Conservation (phyloP, 1,140 invertebrate genomes). For the Papilio polyxenes region DNA sequence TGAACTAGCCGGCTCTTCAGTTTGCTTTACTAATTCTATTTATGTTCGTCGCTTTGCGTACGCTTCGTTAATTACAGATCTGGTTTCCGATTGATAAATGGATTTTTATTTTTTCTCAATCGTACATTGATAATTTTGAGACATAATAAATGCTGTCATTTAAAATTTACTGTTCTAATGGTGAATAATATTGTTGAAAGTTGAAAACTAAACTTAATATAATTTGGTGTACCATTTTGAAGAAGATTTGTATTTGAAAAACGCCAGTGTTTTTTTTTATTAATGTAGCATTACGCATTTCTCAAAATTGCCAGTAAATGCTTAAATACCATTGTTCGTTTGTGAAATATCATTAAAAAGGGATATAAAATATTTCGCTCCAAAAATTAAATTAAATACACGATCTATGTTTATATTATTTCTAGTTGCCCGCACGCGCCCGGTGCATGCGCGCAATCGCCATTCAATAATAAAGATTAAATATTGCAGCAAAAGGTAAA, state of each 20-base stretch:
- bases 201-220: neutral
- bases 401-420: too few relatives aligned
- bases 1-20: conserved; percentile 32
- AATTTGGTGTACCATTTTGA: neutral
- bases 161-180: neutral
- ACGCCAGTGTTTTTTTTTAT: too few relatives aligned
- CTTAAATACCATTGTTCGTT: too few relatives aligned
- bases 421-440: conserved; percentile 54
- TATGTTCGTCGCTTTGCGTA: conserved; percentile 31
- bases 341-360: too few relatives aligned
- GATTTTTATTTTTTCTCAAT: conserved; percentile 26
- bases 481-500: neutral
- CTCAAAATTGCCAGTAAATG: too few relatives aligned
- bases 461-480: conserved; percentile 23
- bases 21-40: conserved; percentile 38
- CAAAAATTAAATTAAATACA: too few relatives aligned
- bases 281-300: too few relatives aligned
- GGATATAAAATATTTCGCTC: too few relatives aligned
- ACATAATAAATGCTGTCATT: neutral
- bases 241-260: neutral
- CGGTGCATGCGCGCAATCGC: conserved; percentile 33
- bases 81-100: conserved; percentile 26
- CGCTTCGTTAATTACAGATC: conserved; percentile 15
- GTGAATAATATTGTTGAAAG: neutral
- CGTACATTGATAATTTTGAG: neutral